phyloP scores from a whole-genome alignment of 2,113 vertebrate species.

The Pelvicachromis taeniatus region DNA sequence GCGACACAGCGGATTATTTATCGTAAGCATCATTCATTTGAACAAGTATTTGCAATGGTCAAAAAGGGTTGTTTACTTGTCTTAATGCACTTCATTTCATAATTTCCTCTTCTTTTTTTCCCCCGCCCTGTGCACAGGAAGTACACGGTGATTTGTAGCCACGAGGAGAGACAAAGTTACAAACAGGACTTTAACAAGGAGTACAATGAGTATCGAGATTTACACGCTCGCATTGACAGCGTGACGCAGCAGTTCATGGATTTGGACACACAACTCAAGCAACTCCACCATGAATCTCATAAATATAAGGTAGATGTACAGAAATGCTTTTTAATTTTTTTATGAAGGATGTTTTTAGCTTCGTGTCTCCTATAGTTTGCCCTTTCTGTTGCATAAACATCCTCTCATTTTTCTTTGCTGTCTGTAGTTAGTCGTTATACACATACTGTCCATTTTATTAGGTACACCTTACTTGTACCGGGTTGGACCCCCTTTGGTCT shows the following conservation, averaged over 20 bases:
- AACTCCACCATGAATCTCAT: conserved; percentile 78
- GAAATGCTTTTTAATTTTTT: not conserved
- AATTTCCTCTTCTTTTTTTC: not conserved
- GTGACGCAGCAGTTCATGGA: conserved; percentile 85
- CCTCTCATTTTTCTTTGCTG: not conserved
- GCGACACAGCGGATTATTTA: conserved; percentile 81
- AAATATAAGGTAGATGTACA: conserved; percentile 82
- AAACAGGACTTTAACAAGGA: conserved; percentile 91
- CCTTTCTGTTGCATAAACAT: not conserved
- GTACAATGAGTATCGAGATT: conserved; percentile 85
- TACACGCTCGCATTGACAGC: conserved; percentile 86
- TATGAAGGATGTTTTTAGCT: not conserved
- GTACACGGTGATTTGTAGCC: conserved; percentile 78
- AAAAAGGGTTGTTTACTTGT: not conserved
- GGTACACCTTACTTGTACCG: not conserved
- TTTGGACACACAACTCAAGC: conserved; percentile 83
- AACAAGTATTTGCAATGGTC: not conserved
- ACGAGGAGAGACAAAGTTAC: conserved; percentile 84
- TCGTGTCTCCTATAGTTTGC: not conserved
- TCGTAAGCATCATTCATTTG: conserved; percentile 71
- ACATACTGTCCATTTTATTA: not conserved
- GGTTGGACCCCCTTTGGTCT: not conserved
- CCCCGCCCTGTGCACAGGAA: conserved; percentile 62
- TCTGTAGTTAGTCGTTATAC: not conserved
- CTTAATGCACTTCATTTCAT: not conserved